Evolutionary conservation across 37 sponge, comb jelly and placozoan genomes (phyloP).

Genomic region (Amphimedon queenslandica): DNA sequence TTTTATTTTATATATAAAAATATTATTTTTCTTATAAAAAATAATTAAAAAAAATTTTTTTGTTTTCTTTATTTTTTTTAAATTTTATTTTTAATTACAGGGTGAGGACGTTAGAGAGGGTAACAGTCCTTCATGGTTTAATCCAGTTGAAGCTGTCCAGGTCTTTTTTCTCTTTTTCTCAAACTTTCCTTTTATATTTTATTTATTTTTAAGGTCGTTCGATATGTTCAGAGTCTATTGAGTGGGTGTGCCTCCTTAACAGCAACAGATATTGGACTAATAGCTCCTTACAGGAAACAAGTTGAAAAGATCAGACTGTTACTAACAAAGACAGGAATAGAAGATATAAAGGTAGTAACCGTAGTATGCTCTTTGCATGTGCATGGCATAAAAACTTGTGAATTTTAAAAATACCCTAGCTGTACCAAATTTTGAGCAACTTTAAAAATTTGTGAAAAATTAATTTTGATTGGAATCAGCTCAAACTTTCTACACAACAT

Average conservation of each 20-base stretch:
- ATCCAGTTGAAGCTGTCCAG: slow-evolving; percentile 71
- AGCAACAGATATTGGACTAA: slow-evolving; percentile 35
- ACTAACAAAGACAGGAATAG: slow-evolving; percentile 12
- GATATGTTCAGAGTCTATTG: slow-evolving; percentile 38
- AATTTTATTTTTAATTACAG: slow-evolving; percentile 5
- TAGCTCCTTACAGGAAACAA: slow-evolving; percentile 79
- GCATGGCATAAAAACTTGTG: neutral
- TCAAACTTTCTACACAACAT: too few relatives aligned
- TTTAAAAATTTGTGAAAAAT: too few relatives aligned
- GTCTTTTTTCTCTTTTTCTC: slow-evolving; percentile 7
- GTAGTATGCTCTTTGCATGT: too few relatives aligned
- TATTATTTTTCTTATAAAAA: too few relatives aligned
- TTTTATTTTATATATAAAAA: too few relatives aligned
- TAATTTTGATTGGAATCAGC: too few relatives aligned
- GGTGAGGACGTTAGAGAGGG: slow-evolving; percentile 76
- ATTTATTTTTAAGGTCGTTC: slow-evolving; percentile 26
- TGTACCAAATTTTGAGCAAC: too few relatives aligned
- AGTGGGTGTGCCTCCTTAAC: slow-evolving; percentile 25
- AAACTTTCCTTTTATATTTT: neutral
- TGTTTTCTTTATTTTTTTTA: neutral
- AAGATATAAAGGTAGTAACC: slow-evolving; percentile 5
- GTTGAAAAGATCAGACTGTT: slow-evolving; percentile 59
- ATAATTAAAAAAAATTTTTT: too few relatives aligned
- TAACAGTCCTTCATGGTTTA: slow-evolving; percentile 76
- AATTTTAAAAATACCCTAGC: too few relatives aligned